A percentile compares a stretch with the other conserved stretches of the same genome.
These are phyloP conservation scores for Scolopax mira DNA, from an alignment of 2,113 vertebrate genomes.

Conservation along the genomic window DNA sequence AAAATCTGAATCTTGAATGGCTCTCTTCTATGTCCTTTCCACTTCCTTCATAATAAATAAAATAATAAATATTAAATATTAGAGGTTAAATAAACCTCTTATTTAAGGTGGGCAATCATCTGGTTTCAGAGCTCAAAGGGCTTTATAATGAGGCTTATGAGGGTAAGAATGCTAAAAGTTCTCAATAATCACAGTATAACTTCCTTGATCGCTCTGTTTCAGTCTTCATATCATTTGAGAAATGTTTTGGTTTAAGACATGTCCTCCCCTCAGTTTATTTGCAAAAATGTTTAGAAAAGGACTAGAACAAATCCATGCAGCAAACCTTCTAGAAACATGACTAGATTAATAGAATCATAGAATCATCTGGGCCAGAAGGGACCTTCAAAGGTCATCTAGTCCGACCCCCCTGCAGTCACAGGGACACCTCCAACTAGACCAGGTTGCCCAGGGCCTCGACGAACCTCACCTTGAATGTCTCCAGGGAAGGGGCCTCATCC, in stretches of 20 bases:
- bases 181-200: not conserved
- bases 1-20: not conserved
- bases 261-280: accelerated
- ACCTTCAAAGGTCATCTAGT: too few species aligned
- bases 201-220: not conserved
- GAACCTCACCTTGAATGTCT: too few species aligned
- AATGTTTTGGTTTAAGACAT: not conserved
- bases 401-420: too few species aligned
- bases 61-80: too few species aligned
- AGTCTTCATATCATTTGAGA: not conserved
- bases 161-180: not conserved
- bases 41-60: not conserved
- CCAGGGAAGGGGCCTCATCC: too few species aligned
- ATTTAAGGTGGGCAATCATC: not conserved
- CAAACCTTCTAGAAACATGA: not conserved
- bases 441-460: too few species aligned
- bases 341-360: too few species aligned
- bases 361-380: too few species aligned
- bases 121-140: not conserved
- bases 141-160: not conserved
- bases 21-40: not conserved
- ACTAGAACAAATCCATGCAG: not conserved
- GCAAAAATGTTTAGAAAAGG: not conserved
- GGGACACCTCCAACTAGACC: too few species aligned
- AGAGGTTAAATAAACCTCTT: not conserved